phyloP scores from a whole-genome alignment of 1,140 invertebrate genomes.

The Zaprionus ghesquierei region DNA sequence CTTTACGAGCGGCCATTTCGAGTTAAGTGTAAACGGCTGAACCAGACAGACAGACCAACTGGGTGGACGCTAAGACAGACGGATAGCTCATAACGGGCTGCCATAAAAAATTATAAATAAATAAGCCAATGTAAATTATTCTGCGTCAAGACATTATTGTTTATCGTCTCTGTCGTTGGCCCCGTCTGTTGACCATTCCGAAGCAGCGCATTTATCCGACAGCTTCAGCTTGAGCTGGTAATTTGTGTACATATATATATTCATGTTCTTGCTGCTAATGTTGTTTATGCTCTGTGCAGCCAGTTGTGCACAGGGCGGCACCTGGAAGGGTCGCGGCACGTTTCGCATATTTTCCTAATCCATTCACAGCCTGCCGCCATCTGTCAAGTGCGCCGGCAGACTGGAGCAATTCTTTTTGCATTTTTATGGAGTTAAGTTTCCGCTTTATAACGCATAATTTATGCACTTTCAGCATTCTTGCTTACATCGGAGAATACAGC shows the following conservation, averaged over 20 bases:
- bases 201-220: slow-evolving; percentile 42
- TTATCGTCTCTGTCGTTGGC: slow-evolving; percentile 35
- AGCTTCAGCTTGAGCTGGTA: slow-evolving; percentile 33
- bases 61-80: slow-evolving; percentile 4
- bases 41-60: not conserved
- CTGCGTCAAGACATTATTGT: slow-evolving; percentile 38
- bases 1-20: slow-evolving; percentile 44
- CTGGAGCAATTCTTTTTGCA: not conserved
- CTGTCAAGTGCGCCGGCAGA: slow-evolving; percentile 11
- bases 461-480: not conserved
- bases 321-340: slow-evolving; percentile 43
- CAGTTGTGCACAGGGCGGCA: slow-evolving; percentile 5
- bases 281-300: slow-evolving; percentile 13
- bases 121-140: slow-evolving; percentile 61
- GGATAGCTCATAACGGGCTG: slow-evolving; percentile 16
- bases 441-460: not conserved
- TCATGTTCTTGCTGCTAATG: slow-evolving; percentile 17
- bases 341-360: slow-evolving; percentile 54
- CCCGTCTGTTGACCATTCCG: slow-evolving; percentile 43
- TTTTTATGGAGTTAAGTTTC: not conserved
- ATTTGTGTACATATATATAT: slow-evolving; percentile 61
- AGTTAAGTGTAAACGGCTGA: slow-evolving; percentile 5
- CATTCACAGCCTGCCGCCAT: slow-evolving; percentile 45
- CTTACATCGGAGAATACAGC: not conserved
- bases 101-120: slow-evolving; percentile 59